These are phyloP conservation scores for Bradysia coprophila DNA, from an alignment of 1,140 invertebrate species.

Conservation along the genomic window DNA sequence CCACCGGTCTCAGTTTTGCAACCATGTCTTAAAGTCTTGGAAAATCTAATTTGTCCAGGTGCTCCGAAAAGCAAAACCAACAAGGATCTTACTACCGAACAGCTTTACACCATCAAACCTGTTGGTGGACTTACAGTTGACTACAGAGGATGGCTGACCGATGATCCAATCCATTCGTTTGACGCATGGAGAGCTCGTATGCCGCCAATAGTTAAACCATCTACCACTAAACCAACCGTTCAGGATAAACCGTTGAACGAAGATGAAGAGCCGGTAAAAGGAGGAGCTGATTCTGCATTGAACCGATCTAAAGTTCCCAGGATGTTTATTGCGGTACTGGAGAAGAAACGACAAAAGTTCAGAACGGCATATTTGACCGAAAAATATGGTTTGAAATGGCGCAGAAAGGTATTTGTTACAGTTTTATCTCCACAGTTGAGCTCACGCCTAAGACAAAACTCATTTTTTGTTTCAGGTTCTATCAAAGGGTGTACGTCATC, in stretches of 20 bases:
- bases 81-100: conserved; percentile 21
- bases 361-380: conserved; percentile 45
- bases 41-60: conserved; percentile 54
- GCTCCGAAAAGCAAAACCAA: conserved; percentile 32
- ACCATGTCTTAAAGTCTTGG: conserved; percentile 71
- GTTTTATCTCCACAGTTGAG: too few relatives aligned
- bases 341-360: conserved; percentile 15
- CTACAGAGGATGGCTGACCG: conserved; percentile 54
- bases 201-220: conserved; percentile 8
- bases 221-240: not conserved
- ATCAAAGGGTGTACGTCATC: conserved; percentile 14
- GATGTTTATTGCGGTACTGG: conserved; percentile 6
- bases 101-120: conserved; percentile 29
- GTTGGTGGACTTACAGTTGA: conserved; percentile 49
- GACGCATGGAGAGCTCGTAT: conserved; percentile 37
- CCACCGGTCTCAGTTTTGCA: conserved; percentile 19
- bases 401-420: conserved; percentile 12
- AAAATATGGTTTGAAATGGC: conserved; percentile 55
- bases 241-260: conserved; percentile 1
- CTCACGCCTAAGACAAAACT: too few relatives aligned
- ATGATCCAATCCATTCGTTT: conserved; percentile 52
- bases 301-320: conserved; percentile 5
- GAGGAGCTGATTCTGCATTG: too few relatives aligned
- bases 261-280: conserved; percentile 2
- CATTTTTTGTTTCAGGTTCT: not conserved